Evolutionary conservation across 1,140 invertebrate species (phyloP).

Genomic region (Agraylea sexmaculata): DNA sequence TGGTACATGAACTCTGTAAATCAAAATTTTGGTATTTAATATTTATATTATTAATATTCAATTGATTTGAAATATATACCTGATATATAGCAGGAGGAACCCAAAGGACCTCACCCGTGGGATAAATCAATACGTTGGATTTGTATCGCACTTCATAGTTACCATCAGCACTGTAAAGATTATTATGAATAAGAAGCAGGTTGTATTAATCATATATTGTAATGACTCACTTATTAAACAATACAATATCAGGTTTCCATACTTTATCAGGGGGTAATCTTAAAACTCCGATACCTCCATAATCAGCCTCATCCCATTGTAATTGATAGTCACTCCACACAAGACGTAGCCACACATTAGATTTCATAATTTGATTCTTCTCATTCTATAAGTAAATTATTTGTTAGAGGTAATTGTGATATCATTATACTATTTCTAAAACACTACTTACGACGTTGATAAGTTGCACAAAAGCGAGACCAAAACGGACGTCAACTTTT

Average conservation of each 20-base stretch:
- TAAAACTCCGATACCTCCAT: slow-evolving; percentile 91
- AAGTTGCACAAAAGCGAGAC: slow-evolving; percentile 94
- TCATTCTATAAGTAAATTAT: slow-evolving; percentile 70
- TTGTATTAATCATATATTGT: not conserved
- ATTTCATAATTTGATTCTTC: slow-evolving; percentile 99
- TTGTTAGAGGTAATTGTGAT: not conserved
- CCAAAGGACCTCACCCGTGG: slow-evolving; percentile 87
- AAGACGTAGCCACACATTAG: slow-evolving; percentile 93
- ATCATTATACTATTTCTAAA: slow-evolving; percentile 3
- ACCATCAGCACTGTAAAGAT: slow-evolving; percentile 74
- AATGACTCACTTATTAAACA: slow-evolving; percentile 94
- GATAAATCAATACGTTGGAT: slow-evolving; percentile 93
- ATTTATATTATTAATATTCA: not conserved
- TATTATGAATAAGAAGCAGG: not conserved
- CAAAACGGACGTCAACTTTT: slow-evolving; percentile 92
- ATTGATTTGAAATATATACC: slow-evolving; percentile 28
- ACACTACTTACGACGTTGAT: slow-evolving; percentile 89
- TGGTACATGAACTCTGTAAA: slow-evolving; percentile 90
- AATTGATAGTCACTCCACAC: slow-evolving; percentile 98
- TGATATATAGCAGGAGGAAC: slow-evolving; percentile 97
- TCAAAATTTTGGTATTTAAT: not conserved
- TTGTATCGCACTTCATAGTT: slow-evolving; percentile 96
- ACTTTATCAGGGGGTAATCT: slow-evolving; percentile 96
- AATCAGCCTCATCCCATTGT: slow-evolving; percentile 95
- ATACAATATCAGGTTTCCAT: slow-evolving; percentile 98